phyloP scores from a whole-genome alignment of 92 coral and sea anemone genomes.

The Epizoanthus scotinus region DNA sequence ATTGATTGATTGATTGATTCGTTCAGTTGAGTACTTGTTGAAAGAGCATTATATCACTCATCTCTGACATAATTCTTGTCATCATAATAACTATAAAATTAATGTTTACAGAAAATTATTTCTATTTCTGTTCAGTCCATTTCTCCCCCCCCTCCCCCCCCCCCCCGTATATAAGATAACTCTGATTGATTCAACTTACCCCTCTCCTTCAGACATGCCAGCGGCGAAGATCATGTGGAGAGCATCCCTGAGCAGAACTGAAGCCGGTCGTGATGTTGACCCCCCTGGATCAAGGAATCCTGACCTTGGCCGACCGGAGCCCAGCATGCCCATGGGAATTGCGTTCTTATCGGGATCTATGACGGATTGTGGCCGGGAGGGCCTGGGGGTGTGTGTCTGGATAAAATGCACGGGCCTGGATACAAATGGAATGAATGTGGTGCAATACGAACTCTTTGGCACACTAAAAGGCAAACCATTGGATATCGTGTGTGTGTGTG shows the following conservation, averaged over 20 bases:
- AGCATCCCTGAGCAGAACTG: constrained; percentile 39
- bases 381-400: constrained; percentile 36
- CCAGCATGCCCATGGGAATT: not conserved
- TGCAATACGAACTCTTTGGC: no score
- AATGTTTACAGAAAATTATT: no score
- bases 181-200: not conserved
- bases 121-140: no score
- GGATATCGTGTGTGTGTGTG: no score
- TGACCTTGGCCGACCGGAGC: not conserved
- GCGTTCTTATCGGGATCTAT: constrained; percentile 30
- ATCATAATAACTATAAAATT: no score
- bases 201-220: constrained; percentile 15
- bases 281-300: constrained; percentile 33
- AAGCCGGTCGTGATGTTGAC: constrained; percentile 35
- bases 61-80: no score
- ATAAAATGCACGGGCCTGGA: constrained; percentile 37
- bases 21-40: no score
- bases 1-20: no score
- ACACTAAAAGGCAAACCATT: no score
- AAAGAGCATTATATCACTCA: no score
- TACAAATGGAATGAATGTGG: not conserved
- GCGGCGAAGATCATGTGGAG: constrained; percentile 37
- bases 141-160: no score
- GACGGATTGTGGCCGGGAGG: constrained; percentile 35
- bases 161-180: not conserved